Evolutionary conservation across 23 tunicate genomes (phyloP).

Genomic region (Trididemnum clinides): DNA sequence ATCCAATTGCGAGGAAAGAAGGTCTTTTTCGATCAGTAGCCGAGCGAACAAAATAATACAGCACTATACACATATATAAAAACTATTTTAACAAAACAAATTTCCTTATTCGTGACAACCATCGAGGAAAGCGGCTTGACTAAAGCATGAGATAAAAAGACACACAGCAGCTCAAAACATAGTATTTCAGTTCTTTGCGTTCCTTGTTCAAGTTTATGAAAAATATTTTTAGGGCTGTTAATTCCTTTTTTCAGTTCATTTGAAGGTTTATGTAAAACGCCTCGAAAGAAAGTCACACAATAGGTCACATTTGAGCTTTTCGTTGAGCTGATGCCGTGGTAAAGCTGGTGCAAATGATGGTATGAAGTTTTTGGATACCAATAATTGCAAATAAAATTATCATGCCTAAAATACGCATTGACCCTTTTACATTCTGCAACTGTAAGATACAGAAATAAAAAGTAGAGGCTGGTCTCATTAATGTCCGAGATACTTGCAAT

Average conservation of each 20-base stretch:
- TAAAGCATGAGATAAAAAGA: not conserved
- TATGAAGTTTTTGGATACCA: not conserved
- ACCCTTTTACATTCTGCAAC: too few species aligned
- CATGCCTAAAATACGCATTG: conserved; percentile 9
- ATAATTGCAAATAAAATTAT: too few species aligned
- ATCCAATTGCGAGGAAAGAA: too few species aligned
- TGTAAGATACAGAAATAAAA: not conserved
- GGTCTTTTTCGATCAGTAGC: too few species aligned
- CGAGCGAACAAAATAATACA: too few species aligned
- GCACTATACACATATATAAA: too few species aligned
- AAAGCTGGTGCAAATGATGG: not conserved
- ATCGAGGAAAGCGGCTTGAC: not conserved
- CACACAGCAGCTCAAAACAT: not conserved
- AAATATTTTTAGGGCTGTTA: not conserved
- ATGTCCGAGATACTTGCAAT: conserved; percentile 6
- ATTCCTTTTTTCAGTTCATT: not conserved
- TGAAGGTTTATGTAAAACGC: not conserved
- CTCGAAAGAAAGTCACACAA: not conserved
- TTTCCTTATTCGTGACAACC: too few species aligned
- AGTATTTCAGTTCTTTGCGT: not conserved
- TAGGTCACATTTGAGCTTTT: not conserved
- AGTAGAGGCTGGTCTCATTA: not conserved
- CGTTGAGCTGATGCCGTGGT: not conserved
- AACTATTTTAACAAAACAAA: too few species aligned
- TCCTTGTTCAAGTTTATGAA: not conserved